Evolutionary conservation across 1,140 invertebrate species (phyloP).

Genomic region (Drosophila equinoxialis): DNA sequence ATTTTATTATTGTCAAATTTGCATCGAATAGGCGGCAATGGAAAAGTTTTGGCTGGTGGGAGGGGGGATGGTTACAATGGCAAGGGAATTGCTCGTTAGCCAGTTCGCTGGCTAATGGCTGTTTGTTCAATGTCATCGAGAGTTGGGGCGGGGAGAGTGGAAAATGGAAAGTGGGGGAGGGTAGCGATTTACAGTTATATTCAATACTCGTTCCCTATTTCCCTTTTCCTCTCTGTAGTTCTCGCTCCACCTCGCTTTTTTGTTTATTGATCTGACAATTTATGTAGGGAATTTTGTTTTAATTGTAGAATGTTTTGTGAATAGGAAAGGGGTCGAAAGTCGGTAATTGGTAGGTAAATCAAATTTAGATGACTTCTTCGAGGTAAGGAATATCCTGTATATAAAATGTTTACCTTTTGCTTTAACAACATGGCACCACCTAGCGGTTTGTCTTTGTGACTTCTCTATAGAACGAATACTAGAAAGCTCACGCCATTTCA

Average conservation of each 20-base stretch:
- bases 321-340: slow-evolving; percentile 18
- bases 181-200: neutral
- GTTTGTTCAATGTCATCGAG: slow-evolving; percentile 26
- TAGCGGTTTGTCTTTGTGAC: no score
- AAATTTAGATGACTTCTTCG: neutral
- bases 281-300: slow-evolving; percentile 52
- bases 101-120: slow-evolving; percentile 57
- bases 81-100: slow-evolving; percentile 64
- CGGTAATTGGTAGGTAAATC: slow-evolving; percentile 1
- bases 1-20: slow-evolving; percentile 79
- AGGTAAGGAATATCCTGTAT: neutral
- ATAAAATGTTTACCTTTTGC: neutral
- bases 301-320: slow-evolving; percentile 45
- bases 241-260: slow-evolving; percentile 36
- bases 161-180: neutral
- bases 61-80: slow-evolving; percentile 19
- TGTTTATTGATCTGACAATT: slow-evolving; percentile 56
- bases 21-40: slow-evolving; percentile 50
- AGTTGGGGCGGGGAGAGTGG: neutral
- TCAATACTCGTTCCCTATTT: neutral
- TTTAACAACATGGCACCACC: no score
- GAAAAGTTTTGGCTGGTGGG: neutral
- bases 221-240: slow-evolving; percentile 30
- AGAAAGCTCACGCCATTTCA: no score
- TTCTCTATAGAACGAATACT: no score